These are phyloP conservation scores for Thunnus thynnus DNA, from an alignment of 2,113 vertebrate genomes.

Conservation along the genomic window DNA sequence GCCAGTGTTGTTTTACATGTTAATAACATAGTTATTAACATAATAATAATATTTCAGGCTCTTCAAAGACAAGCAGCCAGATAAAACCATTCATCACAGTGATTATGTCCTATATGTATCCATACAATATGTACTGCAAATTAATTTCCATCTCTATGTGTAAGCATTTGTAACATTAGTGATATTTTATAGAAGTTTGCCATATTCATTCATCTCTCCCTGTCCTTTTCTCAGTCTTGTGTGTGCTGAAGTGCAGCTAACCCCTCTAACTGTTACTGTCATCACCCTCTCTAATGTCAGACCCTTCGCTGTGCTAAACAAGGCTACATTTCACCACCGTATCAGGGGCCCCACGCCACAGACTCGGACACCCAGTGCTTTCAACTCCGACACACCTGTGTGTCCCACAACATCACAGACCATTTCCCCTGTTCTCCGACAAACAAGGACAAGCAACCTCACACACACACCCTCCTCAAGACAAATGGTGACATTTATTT, in stretches of 20 bases:
- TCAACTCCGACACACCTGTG: slow-evolving; percentile 79
- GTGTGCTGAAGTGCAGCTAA: slow-evolving; percentile 60
- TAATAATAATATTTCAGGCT: background rate
- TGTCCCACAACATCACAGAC: slow-evolving; percentile 78
- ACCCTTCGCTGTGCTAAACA: slow-evolving; percentile 75
- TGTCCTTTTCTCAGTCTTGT: slow-evolving; percentile 69
- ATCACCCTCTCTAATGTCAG: slow-evolving; percentile 86
- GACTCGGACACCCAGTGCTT: slow-evolving; percentile 42
- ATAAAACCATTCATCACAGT: too few relatives aligned
- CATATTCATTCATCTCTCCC: slow-evolving; percentile 6
- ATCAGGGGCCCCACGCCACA: slow-evolving; percentile 41
- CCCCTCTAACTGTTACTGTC: slow-evolving; percentile 83
- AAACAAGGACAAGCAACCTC: slow-evolving; percentile 57
- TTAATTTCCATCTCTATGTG: background rate
- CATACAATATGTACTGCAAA: background rate
- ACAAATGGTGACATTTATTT: slow-evolving; percentile 56
- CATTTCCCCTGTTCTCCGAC: slow-evolving; percentile 72
- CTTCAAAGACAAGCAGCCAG: background rate
- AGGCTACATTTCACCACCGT: slow-evolving; percentile 79
- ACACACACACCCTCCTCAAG: slow-evolving; percentile 39
- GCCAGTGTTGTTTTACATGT: background rate
- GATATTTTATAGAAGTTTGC: background rate
- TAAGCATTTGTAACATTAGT: background rate
- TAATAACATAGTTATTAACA: background rate
- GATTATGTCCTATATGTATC: too few relatives aligned